Evolutionary conservation across 2,888 invertebrate species (phyloP), one percentile per base, ranked within the genome.

Genomic region (Phaedon cochleariae): DNA sequence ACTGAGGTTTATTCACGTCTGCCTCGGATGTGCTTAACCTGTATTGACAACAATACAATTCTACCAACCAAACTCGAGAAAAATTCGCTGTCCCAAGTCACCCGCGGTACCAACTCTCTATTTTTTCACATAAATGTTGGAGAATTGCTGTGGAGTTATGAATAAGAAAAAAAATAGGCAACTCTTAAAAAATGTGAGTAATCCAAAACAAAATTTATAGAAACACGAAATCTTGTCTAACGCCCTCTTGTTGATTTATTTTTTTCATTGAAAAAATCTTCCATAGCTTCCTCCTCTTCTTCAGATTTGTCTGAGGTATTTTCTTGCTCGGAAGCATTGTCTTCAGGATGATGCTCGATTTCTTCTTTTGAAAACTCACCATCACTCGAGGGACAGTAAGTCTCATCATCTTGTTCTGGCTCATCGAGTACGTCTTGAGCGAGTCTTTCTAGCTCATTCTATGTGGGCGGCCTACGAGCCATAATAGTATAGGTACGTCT

Each of bases 281-380:
- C 57, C 21, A 45, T 45, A 26, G 46, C 45, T 57, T 58, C 48
- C 21, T 37, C 51, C 57, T 62, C 34, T 57, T 46, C 57, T 37
- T 51, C 52, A 52, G 51, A 51, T 21, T 51, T 49, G 17, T 63
- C 34, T 58, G 51, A 58, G 31, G 26, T 58, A 52, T 63, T 58
- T 51, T 51, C 52, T 58, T 58, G 57, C 34, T 63, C 63, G 26
- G 45, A 49, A 57, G 46, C 49, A 62, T 55, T 62, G 10, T 48
- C 49, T 62, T 62, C 62, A 63, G 15, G 17, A 58, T 63, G 20
- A 58, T 63, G 58, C 58, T 63, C 57, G 51, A 63, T 58, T 58
- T 63, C 52, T 57, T 51, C 51, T 51, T 20, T 49, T 34, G 59
- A 59, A 59, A 59, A 22, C 45, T 51, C 46, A 20, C 15, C 20